Conservation (phyloP, 37 sponge, comb jelly and placozoan genomes). For the Spongia lamella region DNA sequence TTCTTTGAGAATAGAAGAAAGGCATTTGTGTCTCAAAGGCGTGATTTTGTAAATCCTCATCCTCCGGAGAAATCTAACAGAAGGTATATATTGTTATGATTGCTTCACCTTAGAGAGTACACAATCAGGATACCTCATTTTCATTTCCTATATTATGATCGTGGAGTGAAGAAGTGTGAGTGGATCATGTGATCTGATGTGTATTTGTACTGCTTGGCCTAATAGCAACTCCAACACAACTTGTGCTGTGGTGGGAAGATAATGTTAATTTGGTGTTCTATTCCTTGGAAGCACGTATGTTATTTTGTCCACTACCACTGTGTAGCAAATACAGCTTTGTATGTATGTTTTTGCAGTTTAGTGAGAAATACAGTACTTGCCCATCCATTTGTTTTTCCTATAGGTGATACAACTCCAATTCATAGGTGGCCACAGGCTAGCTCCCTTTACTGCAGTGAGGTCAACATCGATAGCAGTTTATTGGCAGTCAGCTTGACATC, state of each 20-base stretch:
- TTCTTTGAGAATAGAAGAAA: slow-evolving; percentile 49
- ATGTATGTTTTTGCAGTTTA: not conserved
- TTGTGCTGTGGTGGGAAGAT: slow-evolving; percentile 58
- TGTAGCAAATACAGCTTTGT: too few species aligned
- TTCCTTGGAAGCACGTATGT: slow-evolving; percentile 23
- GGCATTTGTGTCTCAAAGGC: slow-evolving; percentile 14
- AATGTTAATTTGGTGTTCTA: slow-evolving; percentile 35
- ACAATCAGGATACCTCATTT: slow-evolving; percentile 23
- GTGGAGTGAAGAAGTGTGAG: slow-evolving; percentile 3
- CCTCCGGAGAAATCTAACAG: not conserved
- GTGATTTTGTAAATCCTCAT: slow-evolving; percentile 10
- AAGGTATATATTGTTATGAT: not conserved
- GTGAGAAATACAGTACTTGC: not conserved
- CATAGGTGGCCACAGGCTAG: slow-evolving; percentile 33
- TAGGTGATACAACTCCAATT: slow-evolving; percentile 2
- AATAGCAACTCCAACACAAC: slow-evolving; percentile 9
- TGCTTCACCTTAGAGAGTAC: not conserved
- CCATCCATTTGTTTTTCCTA: not conserved
- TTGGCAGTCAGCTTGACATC: slow-evolving; percentile 44
- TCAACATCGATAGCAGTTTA: slow-evolving; percentile 24
- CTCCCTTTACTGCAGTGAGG: slow-evolving; percentile 17
- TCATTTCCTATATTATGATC: slow-evolving; percentile 55
- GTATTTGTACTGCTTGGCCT: not conserved
- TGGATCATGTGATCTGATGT: not conserved
- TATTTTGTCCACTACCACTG: too few species aligned